These are phyloP conservation scores for Nephotettix cincticeps DNA, from an alignment of 1,140 invertebrate genomes.

Conservation along the genomic window DNA sequence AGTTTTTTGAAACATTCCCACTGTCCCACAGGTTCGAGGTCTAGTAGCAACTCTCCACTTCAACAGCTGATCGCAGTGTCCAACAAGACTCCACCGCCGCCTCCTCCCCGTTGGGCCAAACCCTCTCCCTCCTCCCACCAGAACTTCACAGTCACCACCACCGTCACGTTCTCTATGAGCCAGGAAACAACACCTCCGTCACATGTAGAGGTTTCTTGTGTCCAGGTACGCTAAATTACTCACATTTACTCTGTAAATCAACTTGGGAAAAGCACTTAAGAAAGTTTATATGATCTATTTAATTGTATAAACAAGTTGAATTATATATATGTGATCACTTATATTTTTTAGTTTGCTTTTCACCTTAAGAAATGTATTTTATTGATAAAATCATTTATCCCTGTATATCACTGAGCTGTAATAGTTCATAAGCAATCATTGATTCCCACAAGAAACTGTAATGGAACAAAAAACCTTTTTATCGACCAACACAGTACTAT, in stretches of 20 bases:
- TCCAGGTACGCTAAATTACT: slow-evolving; percentile 27
- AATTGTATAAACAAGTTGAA: no score
- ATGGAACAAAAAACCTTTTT: no score
- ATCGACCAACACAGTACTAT: no score
- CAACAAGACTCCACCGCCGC: slow-evolving; percentile 64
- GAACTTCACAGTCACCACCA: slow-evolving; percentile 79
- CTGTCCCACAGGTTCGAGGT: slow-evolving; percentile 40
- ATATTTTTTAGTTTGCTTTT: no score
- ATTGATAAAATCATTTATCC: no score
- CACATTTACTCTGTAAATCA: neutral
- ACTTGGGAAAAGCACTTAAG: neutral
- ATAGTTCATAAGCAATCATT: no score
- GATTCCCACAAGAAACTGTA: no score
- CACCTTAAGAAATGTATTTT: no score
- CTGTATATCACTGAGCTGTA: no score
- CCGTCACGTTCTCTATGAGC: slow-evolving; percentile 77
- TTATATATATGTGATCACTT: no score
- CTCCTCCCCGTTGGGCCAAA: slow-evolving; percentile 58
- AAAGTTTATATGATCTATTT: no score
- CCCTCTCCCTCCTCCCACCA: slow-evolving; percentile 51
- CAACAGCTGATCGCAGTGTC: slow-evolving; percentile 33
- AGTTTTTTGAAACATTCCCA: no score
- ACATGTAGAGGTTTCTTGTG: slow-evolving; percentile 33
- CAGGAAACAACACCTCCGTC: slow-evolving; percentile 44
- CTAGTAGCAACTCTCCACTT: slow-evolving; percentile 42